Conservation (phyloP, 2,888 invertebrate genomes). For the Hofmannophila pseudospretella region DNA sequence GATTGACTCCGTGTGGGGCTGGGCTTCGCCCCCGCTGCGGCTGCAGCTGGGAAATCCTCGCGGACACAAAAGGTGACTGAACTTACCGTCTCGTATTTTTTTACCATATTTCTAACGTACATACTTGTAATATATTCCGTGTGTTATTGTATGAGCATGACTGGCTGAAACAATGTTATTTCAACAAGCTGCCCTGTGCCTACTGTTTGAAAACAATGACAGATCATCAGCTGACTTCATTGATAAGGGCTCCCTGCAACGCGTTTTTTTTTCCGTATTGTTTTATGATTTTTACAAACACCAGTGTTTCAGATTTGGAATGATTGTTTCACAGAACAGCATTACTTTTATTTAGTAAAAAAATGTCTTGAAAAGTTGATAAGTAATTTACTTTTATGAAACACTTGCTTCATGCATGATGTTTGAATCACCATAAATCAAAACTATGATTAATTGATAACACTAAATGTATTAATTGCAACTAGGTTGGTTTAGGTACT, state of each 20-base stretch:
- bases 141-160: not conserved
- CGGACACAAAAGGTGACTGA: constrained; percentile 68
- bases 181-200: not conserved
- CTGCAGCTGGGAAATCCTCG: constrained; percentile 84
- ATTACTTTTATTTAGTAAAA: too few species aligned
- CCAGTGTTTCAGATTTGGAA: too few species aligned
- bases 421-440: too few species aligned
- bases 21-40: constrained; percentile 94
- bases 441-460: too few species aligned
- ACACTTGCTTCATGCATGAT: too few species aligned
- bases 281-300: not conserved
- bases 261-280: not conserved
- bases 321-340: too few species aligned
- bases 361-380: too few species aligned
- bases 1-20: constrained; percentile 97
- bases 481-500: too few species aligned
- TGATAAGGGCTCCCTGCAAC: not conserved
- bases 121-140: not conserved
- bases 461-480: too few species aligned
- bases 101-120: too few species aligned
- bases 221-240: not conserved
- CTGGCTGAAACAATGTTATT: not conserved
- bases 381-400: too few species aligned
- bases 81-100: constrained; percentile 25
- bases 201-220: not conserved